Percentiles rank a stretch among this genome's conserved stretches.
phyloP scores from a whole-genome alignment of 2,797 vertebrate genomes.

The Chanos chanos region DNA sequence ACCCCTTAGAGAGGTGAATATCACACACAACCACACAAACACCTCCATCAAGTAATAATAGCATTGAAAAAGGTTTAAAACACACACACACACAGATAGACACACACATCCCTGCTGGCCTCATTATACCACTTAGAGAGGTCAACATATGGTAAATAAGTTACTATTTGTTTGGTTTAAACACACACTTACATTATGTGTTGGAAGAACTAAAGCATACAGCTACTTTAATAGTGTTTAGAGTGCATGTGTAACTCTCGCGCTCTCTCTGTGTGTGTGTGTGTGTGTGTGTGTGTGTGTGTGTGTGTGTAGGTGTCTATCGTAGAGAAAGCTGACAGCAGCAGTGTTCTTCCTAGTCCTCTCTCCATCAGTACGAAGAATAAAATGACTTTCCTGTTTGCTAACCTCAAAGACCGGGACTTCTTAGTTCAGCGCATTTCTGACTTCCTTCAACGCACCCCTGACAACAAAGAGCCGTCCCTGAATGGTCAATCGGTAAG shows the following conservation, averaged over 20 bases:
- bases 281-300: too few relatives aligned
- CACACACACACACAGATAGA: neutral
- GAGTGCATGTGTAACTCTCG: neutral
- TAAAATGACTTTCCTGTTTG: conserved; percentile 97
- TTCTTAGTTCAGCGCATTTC: conserved; percentile 95
- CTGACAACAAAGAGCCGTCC: too few relatives aligned
- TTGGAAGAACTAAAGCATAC: neutral
- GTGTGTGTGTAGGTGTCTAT: conserved; percentile 92
- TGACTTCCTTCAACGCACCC: conserved; percentile 92
- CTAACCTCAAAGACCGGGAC: conserved; percentile 93
- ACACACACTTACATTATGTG: too few relatives aligned
- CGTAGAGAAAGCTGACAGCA: conserved; percentile 96
- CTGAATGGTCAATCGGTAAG: conserved; percentile 58
- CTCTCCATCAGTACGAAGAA: conserved; percentile 97
- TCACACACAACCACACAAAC: neutral
- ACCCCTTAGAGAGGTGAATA: conserved; percentile 86
- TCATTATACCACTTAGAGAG: neutral
- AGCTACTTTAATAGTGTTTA: neutral
- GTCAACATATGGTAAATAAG: neutral
- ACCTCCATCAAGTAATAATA: neutral
- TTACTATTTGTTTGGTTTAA: too few relatives aligned
- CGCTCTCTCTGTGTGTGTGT: neutral
- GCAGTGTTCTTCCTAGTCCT: conserved; percentile 90
- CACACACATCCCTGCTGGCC: neutral
- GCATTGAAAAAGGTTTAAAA: too few relatives aligned